These are phyloP conservation scores for Theropithecus gelada DNA, from an alignment of 2,113 vertebrate genomes.

Conservation along the genomic window DNA sequence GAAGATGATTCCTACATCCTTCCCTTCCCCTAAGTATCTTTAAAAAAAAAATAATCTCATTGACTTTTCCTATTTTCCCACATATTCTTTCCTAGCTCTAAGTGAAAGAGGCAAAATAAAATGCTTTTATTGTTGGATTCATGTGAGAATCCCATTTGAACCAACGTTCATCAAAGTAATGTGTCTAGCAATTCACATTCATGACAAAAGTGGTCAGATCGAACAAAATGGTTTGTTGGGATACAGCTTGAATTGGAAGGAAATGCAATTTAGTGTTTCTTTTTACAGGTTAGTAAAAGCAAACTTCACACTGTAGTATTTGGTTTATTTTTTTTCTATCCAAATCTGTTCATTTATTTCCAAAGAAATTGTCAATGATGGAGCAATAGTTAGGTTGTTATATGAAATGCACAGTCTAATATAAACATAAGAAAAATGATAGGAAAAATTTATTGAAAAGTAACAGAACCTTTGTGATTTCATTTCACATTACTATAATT, in stretches of 20 bases:
- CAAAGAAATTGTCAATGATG: conserved; percentile 6
- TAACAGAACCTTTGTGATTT: conserved; percentile 7
- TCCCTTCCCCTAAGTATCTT: background rate
- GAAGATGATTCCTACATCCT: background rate
- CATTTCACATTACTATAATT: background rate
- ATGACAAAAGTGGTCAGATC: background rate
- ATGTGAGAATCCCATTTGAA: background rate
- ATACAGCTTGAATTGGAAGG: background rate
- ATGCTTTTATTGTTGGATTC: background rate
- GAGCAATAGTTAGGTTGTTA: background rate
- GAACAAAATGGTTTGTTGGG: background rate
- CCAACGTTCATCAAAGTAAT: background rate
- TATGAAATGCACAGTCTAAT: background rate
- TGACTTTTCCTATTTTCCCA: background rate
- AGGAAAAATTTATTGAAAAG: background rate
- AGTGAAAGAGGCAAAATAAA: background rate
- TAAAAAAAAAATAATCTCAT: background rate
- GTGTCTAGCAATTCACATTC: background rate
- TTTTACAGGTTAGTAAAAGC: background rate
- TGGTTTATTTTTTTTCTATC: background rate
- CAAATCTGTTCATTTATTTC: background rate
- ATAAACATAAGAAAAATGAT: background rate
- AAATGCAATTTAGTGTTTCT: background rate
- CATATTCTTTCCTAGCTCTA: background rate
- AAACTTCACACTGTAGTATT: background rate